Base-by-base conservation (phyloP, 2,888 invertebrate species). In the Alsophila aescularia region DNA sequence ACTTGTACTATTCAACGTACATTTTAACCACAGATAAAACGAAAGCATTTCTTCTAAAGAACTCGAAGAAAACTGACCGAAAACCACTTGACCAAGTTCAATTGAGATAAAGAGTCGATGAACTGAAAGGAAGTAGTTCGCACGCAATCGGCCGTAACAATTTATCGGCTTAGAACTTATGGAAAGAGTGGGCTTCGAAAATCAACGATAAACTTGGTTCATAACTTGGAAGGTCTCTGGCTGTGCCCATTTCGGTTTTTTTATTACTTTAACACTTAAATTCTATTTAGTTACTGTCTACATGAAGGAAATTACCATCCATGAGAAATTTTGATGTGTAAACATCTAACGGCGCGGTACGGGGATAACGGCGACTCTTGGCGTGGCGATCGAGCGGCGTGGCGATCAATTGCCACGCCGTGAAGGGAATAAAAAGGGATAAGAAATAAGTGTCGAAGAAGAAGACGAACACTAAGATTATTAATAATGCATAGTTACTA, bases 91-190 rank as follows among this genome's bases (percentile, higher is more conserved):
- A 66, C 63, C 58, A 66, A 76, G 70, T 74, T 66, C 64, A 66
- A 61, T 64, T 58, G 58, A 71, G 70, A 73, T 79, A 75, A 79
- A 77, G 64, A 72, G 70, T 70, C 75, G 61, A 72, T 72, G 73
- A 80, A 78, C 79, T 79, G 65, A 55, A 57, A 66, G 70, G 66
- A 74, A 79, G 79, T 81, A 78, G 80, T 81, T 82, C 75, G 70
- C 75, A 77, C 75, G 77, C 76, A 82, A 81, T 82, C 81, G 75
- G 59, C 72, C 77, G 74, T 77, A 76, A 73, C 75, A 80, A 81
- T 83, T 85, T 82, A 82, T 81, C 64, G 78, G 68, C 69, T 70
- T 67, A 76, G 73, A 81, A 83, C 75, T 81, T 73, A 67, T 64
- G 75, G 73, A 75, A 75, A 72, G 72, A 66, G 61, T 71, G 53